Evolutionary conservation across 2,888 invertebrate species (phyloP), one percentile per base, ranked within the genome.

Genomic region (Agriopis marginaria): DNA sequence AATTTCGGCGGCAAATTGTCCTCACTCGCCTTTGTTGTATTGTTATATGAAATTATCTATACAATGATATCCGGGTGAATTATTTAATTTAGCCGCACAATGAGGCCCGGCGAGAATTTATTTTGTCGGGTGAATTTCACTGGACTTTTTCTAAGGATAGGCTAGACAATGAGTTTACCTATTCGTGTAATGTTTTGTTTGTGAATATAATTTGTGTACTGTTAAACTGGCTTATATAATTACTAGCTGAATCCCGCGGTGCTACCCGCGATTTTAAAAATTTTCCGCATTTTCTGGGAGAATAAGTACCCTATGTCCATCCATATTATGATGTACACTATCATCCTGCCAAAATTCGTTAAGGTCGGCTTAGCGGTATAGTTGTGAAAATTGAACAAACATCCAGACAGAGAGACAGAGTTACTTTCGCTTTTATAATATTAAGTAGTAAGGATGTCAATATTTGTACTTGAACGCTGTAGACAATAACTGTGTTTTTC

Each of bases 11-110:
- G 74, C 67, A 72, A 73, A 75, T 74, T 74, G 77, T 70, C 77
- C 77, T 14, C 51, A 58, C 61, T 77, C 65, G 67, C 76, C 78
- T 76, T 80, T 80, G 81, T 82, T 82, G 81, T 80, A 78, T 82
- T 80, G 76, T 79, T 77, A 72, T 80, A 81, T 81, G 75, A 78
- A 80, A 77, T 78, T 81, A 82, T 78, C 73, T 76, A 71, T 72
- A 71, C 72, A 77, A 73, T 72, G 67, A 76, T 74, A 73, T 76
- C 69, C 67, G 60, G 70, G 71, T 71, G 70, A 73, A 75, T 76
- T 74, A 71, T 75, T 75, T 75, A 73, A 76, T 76, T 76, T 76
- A 69, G 63, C 66, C 66, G 59, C 68, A 75, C 71, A 74, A 76
- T 72, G 61, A 68, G 53, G 50, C 63, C 61, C 53, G 54, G n/a